Base-by-base conservation (phyloP, 2,888 invertebrate genomes). In the Xylocampa areola region DNA sequence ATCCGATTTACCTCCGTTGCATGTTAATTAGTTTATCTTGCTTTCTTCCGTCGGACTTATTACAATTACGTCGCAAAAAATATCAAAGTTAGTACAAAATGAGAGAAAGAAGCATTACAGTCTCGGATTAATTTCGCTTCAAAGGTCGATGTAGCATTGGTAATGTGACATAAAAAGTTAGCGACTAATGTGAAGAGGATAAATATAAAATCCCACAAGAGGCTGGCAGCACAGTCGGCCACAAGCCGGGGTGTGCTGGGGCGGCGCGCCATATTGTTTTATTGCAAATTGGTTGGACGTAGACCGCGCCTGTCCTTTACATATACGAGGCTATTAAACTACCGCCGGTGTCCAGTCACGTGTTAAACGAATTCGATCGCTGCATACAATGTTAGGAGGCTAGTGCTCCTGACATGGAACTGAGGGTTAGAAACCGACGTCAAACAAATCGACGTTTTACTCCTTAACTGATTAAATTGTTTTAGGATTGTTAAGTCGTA, bases 281-380 rank as follows among this genome's bases (percentile, higher is more conserved):
- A 94, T 93, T 93, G 93, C 93, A 94, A 94, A 94, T 94, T 94
- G 93, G 92, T 90, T 91, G 90, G 90, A 88, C 89, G 89, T 86
- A 87, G 84, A 86, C 89, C 89, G 88, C 88, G 89, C 85, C 89
- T 92, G 93, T 92, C 92, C 91, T 92, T 92, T 93, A 91, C 92
- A 93, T 92, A 92, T 90, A 92, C 90, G 89, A 90, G 86, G 88
- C 92, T 88, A 93, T 94, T 94, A 93, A 92, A 92, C 89, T 86
- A 87, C 90, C 84, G 81, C 83, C 84, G 81, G 86, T 89, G 88
- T 84, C 89, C 92, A 91, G 91, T 92, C 92, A 91, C 88, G 92
- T 93, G 92, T 89, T 90, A 93, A 94, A 93, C 93, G 92, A 92
- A 92, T 91, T 86, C 90, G 86, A 92, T 91, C 83, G 87, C 81